Conservation (phyloP, 2,113 vertebrate species). For the Circaetus gallicus region DNA sequence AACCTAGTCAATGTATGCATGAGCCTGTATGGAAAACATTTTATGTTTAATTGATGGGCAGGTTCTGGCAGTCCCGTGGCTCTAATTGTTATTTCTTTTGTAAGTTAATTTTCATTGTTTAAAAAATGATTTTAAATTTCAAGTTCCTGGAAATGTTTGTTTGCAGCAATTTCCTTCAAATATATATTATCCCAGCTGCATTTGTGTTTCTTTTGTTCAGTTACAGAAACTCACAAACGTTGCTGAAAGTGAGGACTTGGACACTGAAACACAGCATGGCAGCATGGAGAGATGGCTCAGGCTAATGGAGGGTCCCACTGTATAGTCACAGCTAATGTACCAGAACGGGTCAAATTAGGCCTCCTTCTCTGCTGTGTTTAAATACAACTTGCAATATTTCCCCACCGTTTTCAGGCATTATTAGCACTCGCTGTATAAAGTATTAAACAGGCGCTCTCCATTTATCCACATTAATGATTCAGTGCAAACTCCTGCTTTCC, state of each 20-base stretch:
- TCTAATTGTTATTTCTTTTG: neutral
- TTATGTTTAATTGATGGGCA: neutral
- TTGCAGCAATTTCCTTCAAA: neutral
- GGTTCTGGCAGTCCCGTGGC: neutral
- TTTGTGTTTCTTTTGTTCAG: neutral
- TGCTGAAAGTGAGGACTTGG: neutral
- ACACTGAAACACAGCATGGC: neutral
- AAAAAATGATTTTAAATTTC: neutral
- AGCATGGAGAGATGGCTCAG: neutral
- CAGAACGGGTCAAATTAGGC: neutral
- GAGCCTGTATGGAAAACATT: neutral
- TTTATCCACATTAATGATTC: conserved; percentile 57
- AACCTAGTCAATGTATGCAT: neutral
- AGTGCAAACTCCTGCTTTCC: conserved; percentile 33
- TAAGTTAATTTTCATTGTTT: neutral
- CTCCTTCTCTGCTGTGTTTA: neutral
- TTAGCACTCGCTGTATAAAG: neutral
- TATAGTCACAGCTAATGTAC: neutral
- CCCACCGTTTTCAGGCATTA: conserved; percentile 14
- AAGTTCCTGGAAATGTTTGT: neutral
- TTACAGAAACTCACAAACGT: neutral
- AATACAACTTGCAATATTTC: conserved; percentile 32
- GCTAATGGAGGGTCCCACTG: neutral
- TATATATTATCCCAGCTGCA: neutral
- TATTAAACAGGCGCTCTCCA: conserved; percentile 9